Evolutionary conservation across 2,888 invertebrate genomes (phyloP), one percentile per base, ranked within the genome.

Genomic region (Entomobrya proxima): DNA sequence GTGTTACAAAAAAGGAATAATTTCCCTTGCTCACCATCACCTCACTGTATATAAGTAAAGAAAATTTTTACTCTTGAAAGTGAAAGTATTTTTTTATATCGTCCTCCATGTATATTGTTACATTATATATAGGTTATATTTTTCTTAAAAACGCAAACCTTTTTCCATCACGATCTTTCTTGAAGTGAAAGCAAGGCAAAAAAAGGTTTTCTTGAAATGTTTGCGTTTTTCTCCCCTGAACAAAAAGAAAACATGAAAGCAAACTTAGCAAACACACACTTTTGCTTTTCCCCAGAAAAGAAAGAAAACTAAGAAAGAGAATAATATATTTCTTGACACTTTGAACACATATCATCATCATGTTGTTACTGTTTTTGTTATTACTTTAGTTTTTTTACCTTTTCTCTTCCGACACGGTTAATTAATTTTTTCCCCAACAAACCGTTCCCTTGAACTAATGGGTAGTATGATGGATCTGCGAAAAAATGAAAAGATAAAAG

Each of bases 11-110:
- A 55, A 55, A 11, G 9, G 18, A n/a, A 52, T 52, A 18, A 4
- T 2, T 55, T 2, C 18, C 4, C 21, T 11, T 50, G n/a, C 21
- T 50, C 50, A 50, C 27, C 18, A 24, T 27, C 24, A 40, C 40
- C 15, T 72, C 47, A 27, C 35, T 35, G 35, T 24, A 44, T 27
- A 47, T 67, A 58, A 79, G 79, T 64, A 79, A 79, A 79, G 50
- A 50, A 67, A 52, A 30, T 61, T 74, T 40, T 55, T 18, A 18
- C 32, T 75, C n/a, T 6, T 27, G 47, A 32, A 64, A 40, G 30
- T 9, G 9, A 50, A 47, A 47, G 47, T 15, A 11, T 18, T 37
- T 21, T 3, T 27, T 15, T 21, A 6, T 40, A 15, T 47, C 50
- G 21, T 21, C 15, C 61, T 37, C 30, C 58, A 40, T n/a, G n/a